phyloP scores from a whole-genome alignment of 2,113 vertebrate species.

The Bagarius yarrelli region DNA sequence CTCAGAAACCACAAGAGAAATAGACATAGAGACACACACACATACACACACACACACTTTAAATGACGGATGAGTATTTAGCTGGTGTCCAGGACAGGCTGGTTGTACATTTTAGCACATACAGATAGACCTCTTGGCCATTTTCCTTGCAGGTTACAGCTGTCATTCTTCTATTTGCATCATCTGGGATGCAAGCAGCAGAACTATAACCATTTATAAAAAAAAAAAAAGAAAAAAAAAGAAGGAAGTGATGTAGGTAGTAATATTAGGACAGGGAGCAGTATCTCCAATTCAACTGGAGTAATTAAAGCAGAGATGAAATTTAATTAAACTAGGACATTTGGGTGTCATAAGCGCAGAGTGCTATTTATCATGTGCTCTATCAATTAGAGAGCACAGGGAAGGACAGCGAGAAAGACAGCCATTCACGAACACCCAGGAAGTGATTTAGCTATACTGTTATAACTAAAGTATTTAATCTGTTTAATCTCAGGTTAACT shows the following conservation, averaged over 20 bases:
- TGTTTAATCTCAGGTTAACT: constrained; percentile 9
- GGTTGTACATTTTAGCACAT: neutral
- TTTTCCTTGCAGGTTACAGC: constrained; percentile 1
- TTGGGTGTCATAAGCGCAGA: constrained; percentile 44
- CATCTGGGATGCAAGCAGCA: neutral
- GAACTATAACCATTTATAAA: neutral
- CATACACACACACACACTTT: neutral
- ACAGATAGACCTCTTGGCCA: neutral
- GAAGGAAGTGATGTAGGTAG: neutral
- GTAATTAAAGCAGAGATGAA: constrained; percentile 38
- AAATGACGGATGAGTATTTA: constrained; percentile 21
- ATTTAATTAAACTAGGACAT: constrained; percentile 49
- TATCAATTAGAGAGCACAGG: constrained; percentile 29
- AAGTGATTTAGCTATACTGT: constrained; percentile 25
- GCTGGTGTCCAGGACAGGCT: neutral
- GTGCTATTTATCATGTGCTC: constrained; percentile 36
- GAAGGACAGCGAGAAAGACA: constrained; percentile 29
- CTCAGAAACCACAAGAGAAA: neutral
- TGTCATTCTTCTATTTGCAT: constrained; percentile 16
- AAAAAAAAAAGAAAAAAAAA: neutral
- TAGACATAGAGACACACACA: constrained; percentile 5
- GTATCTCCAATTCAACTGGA: constrained; percentile 22
- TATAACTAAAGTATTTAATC: constrained; percentile 19
- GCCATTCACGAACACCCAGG: neutral
- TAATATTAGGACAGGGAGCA: neutral